Conservation (phyloP, 1,140 invertebrate genomes). For the Zaprionus africanus region DNA sequence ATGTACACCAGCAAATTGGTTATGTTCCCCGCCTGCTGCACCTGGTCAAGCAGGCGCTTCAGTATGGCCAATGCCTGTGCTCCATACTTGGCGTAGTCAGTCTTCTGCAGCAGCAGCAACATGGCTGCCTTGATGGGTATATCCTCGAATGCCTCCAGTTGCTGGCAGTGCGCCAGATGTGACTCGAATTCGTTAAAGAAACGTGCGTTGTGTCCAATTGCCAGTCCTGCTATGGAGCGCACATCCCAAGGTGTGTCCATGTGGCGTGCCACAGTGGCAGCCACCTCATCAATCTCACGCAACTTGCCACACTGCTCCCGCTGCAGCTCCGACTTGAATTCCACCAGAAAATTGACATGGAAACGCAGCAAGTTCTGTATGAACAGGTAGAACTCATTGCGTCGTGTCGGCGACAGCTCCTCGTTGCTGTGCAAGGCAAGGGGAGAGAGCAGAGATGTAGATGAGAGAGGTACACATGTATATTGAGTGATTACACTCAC, state of each 20-base stretch:
- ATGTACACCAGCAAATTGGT: conserved; percentile 60
- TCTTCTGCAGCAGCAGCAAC: conserved; percentile 44
- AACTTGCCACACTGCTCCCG: not conserved
- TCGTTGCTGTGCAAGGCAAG: not conserved
- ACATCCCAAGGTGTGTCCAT: conserved; percentile 66
- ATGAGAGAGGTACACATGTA: too few species aligned
- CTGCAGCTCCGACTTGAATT: conserved; percentile 19
- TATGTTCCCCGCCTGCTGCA: conserved; percentile 14
- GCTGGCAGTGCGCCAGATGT: conserved; percentile 28
- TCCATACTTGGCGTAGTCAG: not conserved
- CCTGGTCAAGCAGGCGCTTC: conserved; percentile 10
- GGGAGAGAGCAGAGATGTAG: too few species aligned
- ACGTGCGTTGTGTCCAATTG: conserved; percentile 52
- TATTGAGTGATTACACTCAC: conserved; percentile 6
- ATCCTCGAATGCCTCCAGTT: conserved; percentile 12
- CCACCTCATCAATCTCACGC: conserved; percentile 16
- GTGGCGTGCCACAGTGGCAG: conserved; percentile 45
- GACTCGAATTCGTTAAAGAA: conserved; percentile 10
- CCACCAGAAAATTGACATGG: conserved; percentile 50
- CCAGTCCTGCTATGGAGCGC: conserved; percentile 62
- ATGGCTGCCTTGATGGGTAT: conserved; percentile 54
- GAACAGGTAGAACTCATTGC: conserved; percentile 58
- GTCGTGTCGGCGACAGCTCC: conserved; percentile 56
- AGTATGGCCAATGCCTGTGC: conserved; percentile 36
- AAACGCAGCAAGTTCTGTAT: conserved; percentile 63